Evolutionary conservation across 2,113 vertebrate species (phyloP).

Genomic region (Lampris incognitus): DNA sequence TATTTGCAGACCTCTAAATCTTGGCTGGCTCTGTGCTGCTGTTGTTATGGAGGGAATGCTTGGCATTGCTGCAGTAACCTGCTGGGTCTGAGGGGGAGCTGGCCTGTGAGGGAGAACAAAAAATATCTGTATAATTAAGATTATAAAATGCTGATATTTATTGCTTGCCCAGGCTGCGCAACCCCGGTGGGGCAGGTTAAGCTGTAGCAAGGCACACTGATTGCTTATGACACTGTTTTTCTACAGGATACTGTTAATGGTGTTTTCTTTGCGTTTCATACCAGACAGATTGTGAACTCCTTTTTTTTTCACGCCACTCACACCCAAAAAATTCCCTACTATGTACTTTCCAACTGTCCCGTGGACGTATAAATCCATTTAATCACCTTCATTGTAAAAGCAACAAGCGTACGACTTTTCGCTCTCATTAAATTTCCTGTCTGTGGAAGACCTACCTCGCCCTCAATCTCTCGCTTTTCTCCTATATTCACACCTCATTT

Average conservation of each 20-base stretch:
- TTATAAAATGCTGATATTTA: slow-evolving; percentile 67
- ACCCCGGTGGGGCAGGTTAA: slow-evolving; percentile 28
- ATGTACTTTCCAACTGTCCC: not conserved
- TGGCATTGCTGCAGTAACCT: slow-evolving; percentile 69
- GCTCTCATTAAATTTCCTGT: slow-evolving; percentile 13
- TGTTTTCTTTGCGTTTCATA: slow-evolving; percentile 29
- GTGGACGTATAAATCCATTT: not conserved
- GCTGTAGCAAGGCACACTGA: slow-evolving; percentile 24
- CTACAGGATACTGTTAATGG: slow-evolving; percentile 18
- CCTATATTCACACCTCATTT: slow-evolving; percentile 45
- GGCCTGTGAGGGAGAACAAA: slow-evolving; percentile 60
- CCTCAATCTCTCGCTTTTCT: slow-evolving; percentile 19
- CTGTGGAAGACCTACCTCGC: slow-evolving; percentile 22
- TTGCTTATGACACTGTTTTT: slow-evolving; percentile 31
- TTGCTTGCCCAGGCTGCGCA: slow-evolving; percentile 15
- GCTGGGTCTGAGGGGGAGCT: slow-evolving; percentile 68
- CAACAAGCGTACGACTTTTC: slow-evolving; percentile 29
- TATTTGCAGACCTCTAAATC: slow-evolving; percentile 74
- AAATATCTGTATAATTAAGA: slow-evolving; percentile 65
- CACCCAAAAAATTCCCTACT: not conserved
- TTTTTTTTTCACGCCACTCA: not conserved
- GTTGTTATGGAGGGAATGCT: slow-evolving; percentile 68
- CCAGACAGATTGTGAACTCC: not conserved
- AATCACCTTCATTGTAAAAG: slow-evolving; percentile 29
- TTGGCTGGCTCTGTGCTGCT: slow-evolving; percentile 66